Evolutionary conservation across 2,113 vertebrate genomes (phyloP).

Genomic region (Cavia porcellus): DNA sequence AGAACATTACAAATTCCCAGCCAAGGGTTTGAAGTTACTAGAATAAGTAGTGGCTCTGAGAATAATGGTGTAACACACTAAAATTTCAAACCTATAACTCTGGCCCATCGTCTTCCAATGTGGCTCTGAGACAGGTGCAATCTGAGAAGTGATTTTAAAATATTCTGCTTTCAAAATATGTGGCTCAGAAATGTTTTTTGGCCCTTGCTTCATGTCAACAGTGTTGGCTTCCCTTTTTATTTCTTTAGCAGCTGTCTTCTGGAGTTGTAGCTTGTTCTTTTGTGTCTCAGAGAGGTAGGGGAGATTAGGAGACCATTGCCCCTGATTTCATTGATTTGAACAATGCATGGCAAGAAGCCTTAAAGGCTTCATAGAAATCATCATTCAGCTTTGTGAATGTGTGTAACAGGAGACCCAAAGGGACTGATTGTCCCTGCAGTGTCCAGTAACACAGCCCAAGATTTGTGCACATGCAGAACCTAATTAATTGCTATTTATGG

Average conservation of each 20-base stretch:
- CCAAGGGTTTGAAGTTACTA: background rate
- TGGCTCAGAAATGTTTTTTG: background rate
- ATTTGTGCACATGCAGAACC: background rate
- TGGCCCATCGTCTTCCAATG: accelerated
- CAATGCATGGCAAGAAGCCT: background rate
- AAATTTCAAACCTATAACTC: background rate
- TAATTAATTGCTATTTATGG: constrained; percentile 71
- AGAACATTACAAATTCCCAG: background rate
- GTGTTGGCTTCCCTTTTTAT: background rate
- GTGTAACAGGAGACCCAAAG: background rate
- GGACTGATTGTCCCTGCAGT: background rate
- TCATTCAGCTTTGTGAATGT: background rate
- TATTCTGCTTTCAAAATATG: background rate
- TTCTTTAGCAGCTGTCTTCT: background rate
- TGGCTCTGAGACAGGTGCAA: background rate
- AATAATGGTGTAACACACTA: background rate
- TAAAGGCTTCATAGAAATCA: background rate
- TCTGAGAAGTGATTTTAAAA: background rate
- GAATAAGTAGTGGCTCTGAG: background rate
- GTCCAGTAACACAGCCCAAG: background rate
- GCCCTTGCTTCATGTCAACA: background rate
- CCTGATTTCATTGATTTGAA: background rate
- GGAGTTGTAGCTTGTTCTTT: background rate
- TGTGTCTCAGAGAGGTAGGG: background rate
- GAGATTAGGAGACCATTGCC: background rate